Conservation (phyloP, 2,797 vertebrate genomes). For the Meriones psammophilus region DNA sequence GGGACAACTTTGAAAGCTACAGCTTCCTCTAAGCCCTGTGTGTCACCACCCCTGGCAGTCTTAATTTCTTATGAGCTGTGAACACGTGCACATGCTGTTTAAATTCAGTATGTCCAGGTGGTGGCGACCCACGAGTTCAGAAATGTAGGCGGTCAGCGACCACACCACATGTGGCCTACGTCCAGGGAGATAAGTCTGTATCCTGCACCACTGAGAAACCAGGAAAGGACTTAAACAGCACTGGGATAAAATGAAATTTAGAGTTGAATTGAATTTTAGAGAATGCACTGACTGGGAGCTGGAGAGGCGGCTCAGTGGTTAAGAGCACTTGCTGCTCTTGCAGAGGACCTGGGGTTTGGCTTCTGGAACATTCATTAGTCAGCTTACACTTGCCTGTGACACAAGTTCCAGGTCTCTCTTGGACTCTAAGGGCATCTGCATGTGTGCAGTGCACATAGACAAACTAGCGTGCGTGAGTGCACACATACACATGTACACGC, state of each 20-base stretch:
- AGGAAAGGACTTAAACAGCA: constrained; percentile 4
- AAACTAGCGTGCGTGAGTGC: no score
- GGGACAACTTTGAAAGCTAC: neutral
- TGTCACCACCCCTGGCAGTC: neutral
- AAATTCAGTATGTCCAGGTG: neutral
- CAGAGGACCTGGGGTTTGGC: neutral
- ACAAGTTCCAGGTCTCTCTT: neutral
- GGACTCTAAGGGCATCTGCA: neutral
- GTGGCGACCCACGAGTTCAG: neutral
- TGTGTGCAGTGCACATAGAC: neutral
- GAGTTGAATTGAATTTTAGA: constrained; percentile 1
- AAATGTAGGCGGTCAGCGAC: neutral
- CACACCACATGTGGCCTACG: neutral
- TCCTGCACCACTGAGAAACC: neutral
- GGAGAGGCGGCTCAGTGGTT: neutral
- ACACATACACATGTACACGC: no score
- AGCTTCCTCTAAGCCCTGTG: neutral
- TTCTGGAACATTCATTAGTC: neutral
- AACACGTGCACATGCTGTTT: neutral
- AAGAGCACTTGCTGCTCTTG: neutral
- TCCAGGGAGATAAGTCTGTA: neutral
- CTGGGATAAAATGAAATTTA: neutral
- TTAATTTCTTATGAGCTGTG: neutral
- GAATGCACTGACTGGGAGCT: neutral
- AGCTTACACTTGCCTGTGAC: neutral